Percentiles rank a stretch among this genome's conserved stretches.
These are phyloP conservation scores for Chymomyza amoena DNA, from an alignment of 2,888 invertebrate genomes.

Conservation along the genomic window DNA sequence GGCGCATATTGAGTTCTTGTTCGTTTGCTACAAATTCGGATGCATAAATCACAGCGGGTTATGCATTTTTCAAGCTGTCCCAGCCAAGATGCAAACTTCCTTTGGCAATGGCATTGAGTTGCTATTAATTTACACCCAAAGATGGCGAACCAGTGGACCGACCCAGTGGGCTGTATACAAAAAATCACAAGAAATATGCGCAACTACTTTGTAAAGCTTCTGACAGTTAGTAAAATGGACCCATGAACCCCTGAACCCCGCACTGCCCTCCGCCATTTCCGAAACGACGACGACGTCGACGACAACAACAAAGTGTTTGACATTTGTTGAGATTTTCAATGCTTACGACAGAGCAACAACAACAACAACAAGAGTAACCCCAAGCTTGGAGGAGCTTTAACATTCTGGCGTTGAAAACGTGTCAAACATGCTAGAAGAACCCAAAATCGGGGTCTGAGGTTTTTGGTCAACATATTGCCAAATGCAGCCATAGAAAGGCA, in stretches of 20 bases:
- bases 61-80: not conserved
- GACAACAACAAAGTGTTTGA: conserved; percentile 62
- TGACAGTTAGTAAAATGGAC: not conserved
- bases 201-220: conserved; percentile 55
- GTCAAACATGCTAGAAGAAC: conserved; percentile 31
- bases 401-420: conserved; percentile 33
- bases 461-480: not conserved
- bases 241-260: not conserved
- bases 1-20: not conserved
- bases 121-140: conserved; percentile 3
- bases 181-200: conserved; percentile 53
- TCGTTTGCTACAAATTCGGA: not conserved
- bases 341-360: conserved; percentile 7
- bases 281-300: conserved; percentile 16
- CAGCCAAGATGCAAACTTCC: not conserved
- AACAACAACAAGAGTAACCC: not conserved
- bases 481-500: conserved; percentile 59
- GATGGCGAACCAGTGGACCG: not conserved
- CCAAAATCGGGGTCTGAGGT: not conserved
- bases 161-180: not conserved
- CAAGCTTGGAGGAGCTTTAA: not conserved
- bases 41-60: not conserved
- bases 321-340: conserved; percentile 68
- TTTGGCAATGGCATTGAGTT: not conserved
- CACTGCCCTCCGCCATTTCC: not conserved